A percentile compares a stretch with the other conserved stretches of the same genome.
These are phyloP conservation scores for Belonocnema kinseyi DNA, from an alignment of 1,140 invertebrate species.

Conservation along the genomic window DNA sequence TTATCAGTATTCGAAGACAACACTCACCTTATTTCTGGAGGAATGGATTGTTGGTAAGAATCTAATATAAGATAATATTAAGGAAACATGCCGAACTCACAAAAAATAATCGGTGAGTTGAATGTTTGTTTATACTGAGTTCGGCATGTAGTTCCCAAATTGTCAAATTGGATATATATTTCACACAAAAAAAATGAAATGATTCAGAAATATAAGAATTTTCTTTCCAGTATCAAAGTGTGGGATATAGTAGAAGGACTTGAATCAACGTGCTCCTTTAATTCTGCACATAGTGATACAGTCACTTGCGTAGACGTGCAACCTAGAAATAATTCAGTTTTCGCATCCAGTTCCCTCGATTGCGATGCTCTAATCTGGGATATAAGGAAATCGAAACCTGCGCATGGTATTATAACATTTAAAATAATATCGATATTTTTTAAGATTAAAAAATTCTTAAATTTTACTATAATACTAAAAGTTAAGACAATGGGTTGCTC, in stretches of 20 bases:
- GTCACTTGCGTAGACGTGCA: slow-evolving; percentile 62
- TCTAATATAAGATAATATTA: neutral
- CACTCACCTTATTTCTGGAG: slow-evolving; percentile 59
- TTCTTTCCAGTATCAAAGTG: slow-evolving; percentile 66
- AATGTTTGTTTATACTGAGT: no score
- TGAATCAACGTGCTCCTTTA: slow-evolving; percentile 54
- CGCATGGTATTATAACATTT: slow-evolving; percentile 51
- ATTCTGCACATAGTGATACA: slow-evolving; percentile 60
- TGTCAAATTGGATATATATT: no score
- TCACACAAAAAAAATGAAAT: no score
- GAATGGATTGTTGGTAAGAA: slow-evolving; percentile 67
- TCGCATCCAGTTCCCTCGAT: slow-evolving; percentile 64
- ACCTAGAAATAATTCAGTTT: slow-evolving; percentile 56
- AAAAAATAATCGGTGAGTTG: no score
- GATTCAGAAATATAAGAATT: slow-evolving; percentile 2
- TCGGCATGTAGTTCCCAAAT: no score
- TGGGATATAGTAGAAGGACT: slow-evolving; percentile 63
- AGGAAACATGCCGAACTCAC: no score
- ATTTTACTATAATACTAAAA: neutral
- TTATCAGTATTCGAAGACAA: slow-evolving; percentile 62
- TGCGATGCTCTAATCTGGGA: slow-evolving; percentile 68
- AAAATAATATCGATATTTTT: neutral
- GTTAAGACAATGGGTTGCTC: no score
- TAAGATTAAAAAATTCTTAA: neutral
- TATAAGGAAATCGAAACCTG: slow-evolving; percentile 61